Conservation (phyloP, 2,797 vertebrate genomes). For the Etheostoma perlongum region DNA sequence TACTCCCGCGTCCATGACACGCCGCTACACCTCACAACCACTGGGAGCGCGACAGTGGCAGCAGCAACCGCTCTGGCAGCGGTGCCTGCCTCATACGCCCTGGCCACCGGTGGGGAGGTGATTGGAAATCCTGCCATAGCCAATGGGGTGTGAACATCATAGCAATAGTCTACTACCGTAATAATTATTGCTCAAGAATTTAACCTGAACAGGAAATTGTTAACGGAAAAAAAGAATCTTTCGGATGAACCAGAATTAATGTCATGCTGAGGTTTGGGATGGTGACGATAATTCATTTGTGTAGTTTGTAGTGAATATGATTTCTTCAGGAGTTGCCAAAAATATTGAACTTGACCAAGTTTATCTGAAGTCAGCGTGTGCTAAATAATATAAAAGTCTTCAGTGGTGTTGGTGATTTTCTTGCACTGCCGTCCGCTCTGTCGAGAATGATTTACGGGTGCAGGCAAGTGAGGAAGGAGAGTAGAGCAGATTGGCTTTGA, state of each 20-base stretch:
- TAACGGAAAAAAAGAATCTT: slow-evolving; percentile 35
- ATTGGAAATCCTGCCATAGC: slow-evolving; percentile 86
- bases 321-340: slow-evolving; percentile 81
- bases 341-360: slow-evolving; percentile 65
- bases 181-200: slow-evolving; percentile 35
- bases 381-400: slow-evolving; percentile 51
- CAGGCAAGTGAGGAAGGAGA: slow-evolving; percentile 17
- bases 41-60: slow-evolving; percentile 84
- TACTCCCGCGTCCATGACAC: slow-evolving; percentile 94
- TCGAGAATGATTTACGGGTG: slow-evolving; percentile 12
- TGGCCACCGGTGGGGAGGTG: slow-evolving; percentile 81
- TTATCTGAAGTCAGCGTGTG: slow-evolving; percentile 55
- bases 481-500: slow-evolving; percentile 36
- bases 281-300: slow-evolving; percentile 45
- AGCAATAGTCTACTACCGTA: slow-evolving; percentile 67
- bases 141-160: slow-evolving; percentile 90
- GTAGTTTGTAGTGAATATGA: slow-evolving; percentile 69
- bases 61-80: slow-evolving; percentile 90
- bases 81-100: slow-evolving; percentile 81
- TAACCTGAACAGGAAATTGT: slow-evolving; percentile 38
- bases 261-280: slow-evolving; percentile 35
- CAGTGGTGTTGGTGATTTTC: slow-evolving; percentile 42
- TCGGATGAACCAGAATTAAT: slow-evolving; percentile 55
- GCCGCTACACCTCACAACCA: slow-evolving; percentile 80
- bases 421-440: slow-evolving; percentile 28